phyloP scores from a whole-genome alignment of 2,888 invertebrate species.

The Craniophora ligustri region DNA sequence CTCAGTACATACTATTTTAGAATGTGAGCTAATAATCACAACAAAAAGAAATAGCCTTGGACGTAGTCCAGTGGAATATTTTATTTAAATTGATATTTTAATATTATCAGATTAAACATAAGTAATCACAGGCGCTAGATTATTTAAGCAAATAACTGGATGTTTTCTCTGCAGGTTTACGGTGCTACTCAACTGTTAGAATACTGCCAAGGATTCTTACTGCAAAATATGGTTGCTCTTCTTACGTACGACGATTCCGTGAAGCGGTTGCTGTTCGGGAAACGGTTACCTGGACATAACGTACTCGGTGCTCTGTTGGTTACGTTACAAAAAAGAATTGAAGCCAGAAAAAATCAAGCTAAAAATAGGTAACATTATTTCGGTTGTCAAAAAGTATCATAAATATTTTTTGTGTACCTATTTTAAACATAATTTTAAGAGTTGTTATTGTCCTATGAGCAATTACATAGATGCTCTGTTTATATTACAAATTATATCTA shows the following conservation, averaged over 20 bases:
- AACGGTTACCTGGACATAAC: conserved; percentile 96
- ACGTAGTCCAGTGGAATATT: too few species aligned
- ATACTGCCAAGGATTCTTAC: conserved; percentile 96
- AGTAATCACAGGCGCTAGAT: too few species aligned
- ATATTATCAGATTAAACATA: too few species aligned
- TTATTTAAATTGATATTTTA: too few species aligned
- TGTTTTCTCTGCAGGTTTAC: conserved; percentile 90
- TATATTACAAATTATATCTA: conserved; percentile 21
- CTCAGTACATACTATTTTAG: too few species aligned
- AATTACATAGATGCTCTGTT: conserved; percentile 18
- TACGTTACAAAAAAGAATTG: conserved; percentile 94
- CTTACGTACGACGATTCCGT: conserved; percentile 97
- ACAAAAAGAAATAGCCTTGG: too few species aligned
- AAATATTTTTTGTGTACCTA: conserved; percentile 23
- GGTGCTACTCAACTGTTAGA: conserved; percentile 95
- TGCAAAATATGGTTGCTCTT: conserved; percentile 98
- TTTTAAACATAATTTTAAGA: conserved; percentile 12
- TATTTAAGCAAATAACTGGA: neutral
- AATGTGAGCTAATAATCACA: too few species aligned
- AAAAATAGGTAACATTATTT: conserved; percentile 77
- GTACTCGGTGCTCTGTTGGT: conserved; percentile 94
- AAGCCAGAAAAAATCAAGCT: conserved; percentile 87
- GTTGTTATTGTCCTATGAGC: conserved; percentile 22
- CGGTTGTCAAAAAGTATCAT: neutral
- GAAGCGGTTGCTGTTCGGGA: conserved; percentile 95